These are phyloP conservation scores for Chelonus formosanus DNA, from an alignment of 2,888 invertebrate species.

Conservation along the genomic window DNA sequence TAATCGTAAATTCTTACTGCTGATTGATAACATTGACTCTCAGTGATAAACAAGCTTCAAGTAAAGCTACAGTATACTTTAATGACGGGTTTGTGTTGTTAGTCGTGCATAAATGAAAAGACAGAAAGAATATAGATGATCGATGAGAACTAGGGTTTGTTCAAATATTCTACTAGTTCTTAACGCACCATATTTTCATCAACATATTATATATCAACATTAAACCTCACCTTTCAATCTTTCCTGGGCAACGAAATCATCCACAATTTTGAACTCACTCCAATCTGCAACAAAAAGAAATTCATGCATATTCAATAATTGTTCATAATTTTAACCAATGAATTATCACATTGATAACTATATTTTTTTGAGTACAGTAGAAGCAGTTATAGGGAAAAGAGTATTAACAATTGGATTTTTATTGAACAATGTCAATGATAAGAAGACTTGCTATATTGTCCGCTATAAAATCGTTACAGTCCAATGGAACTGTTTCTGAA, in stretches of 20 bases:
- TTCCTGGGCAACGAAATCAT: constrained; percentile 6
- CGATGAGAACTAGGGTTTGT: constrained; percentile 4
- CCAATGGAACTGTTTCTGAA: constrained; percentile 32
- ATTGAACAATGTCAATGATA: constrained; percentile 69
- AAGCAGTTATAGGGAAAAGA: not conserved
- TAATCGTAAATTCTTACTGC: too few species aligned
- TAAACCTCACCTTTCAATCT: constrained; percentile 1
- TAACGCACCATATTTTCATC: not conserved
- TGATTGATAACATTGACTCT: too few species aligned
- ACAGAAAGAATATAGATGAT: not conserved
- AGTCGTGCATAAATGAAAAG: not conserved
- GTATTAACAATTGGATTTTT: not conserved
- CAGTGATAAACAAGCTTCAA: constrained; percentile 1
- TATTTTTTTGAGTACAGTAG: not conserved
- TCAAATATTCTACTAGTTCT: constrained; percentile 1
- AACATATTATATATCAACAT: not conserved
- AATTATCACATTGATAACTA: too few species aligned
- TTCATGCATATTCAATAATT: too few species aligned
- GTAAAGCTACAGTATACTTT: not conserved
- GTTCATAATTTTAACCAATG: too few species aligned
- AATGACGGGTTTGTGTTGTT: not conserved
- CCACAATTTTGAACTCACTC: not conserved
- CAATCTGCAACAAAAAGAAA: too few species aligned
- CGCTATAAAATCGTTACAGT: constrained; percentile 51
- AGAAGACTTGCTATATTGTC: constrained; percentile 70